Conservation (phyloP, 2,113 vertebrate genomes). For the Todiramphus chloris region DNA sequence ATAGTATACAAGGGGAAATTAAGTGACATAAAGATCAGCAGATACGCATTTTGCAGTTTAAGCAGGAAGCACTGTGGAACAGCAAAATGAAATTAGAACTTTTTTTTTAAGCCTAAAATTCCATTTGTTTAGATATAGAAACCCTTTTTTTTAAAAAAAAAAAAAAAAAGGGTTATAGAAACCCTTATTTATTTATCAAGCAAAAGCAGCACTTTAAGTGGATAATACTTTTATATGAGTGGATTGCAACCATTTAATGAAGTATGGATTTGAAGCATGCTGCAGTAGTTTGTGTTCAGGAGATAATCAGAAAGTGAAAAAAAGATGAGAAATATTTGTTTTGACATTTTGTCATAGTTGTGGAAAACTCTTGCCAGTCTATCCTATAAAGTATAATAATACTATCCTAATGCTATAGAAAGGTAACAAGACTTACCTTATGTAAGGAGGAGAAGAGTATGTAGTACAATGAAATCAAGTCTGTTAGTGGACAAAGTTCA, state of each 20-base stretch:
- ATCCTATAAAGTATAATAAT: neutral
- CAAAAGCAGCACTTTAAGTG: neutral
- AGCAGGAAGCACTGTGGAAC: neutral
- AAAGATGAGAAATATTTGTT: neutral
- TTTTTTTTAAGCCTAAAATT: neutral
- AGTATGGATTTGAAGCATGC: fast-evolving
- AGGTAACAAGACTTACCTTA: neutral
- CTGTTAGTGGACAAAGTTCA: neutral
- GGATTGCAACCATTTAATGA: neutral
- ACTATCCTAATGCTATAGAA: neutral
- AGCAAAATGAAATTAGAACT: neutral
- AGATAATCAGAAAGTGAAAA: neutral
- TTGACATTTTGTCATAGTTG: neutral
- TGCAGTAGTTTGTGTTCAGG: neutral
- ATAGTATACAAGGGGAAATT: neutral
- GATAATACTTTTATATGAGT: neutral
- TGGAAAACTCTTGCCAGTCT: neutral
- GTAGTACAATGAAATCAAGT: neutral
- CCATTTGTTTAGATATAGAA: neutral
- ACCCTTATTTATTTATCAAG: neutral
- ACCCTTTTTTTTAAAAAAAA: neutral
- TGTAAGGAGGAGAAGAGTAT: neutral
- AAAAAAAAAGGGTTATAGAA: no score
- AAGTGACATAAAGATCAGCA: neutral
- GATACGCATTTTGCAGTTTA: neutral